Evolutionary conservation across 2,113 vertebrate genomes (phyloP).

Genomic region (Patagioenas fasciata): DNA sequence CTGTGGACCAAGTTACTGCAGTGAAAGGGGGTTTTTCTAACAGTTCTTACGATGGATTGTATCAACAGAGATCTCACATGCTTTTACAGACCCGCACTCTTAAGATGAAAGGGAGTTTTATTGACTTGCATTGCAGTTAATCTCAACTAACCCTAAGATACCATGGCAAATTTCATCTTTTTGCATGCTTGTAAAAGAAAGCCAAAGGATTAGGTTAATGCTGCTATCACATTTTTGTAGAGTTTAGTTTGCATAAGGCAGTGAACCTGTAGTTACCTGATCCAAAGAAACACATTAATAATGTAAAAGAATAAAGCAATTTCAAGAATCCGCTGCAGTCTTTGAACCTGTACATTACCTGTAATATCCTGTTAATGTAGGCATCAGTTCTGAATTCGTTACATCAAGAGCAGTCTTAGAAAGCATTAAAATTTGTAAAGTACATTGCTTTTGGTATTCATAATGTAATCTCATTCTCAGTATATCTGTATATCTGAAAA

Average conservation of each 20-base stretch:
- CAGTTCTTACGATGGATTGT: background rate
- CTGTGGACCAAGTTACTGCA: background rate
- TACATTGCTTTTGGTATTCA: background rate
- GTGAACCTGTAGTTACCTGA: conserved; percentile 5
- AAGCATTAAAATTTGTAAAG: background rate
- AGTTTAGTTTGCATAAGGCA: background rate
- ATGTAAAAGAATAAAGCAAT: conserved; percentile 13
- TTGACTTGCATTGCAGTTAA: background rate
- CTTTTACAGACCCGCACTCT: background rate
- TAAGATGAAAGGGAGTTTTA: background rate
- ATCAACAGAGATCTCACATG: background rate
- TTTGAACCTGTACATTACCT: conserved; percentile 7
- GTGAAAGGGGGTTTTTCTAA: background rate
- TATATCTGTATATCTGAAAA: background rate
- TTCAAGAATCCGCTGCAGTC: background rate
- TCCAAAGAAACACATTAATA: background rate
- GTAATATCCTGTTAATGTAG: background rate
- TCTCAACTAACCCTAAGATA: background rate
- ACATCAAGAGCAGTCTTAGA: conserved; percentile 3
- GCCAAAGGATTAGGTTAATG: background rate
- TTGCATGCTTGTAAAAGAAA: background rate
- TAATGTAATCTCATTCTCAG: background rate
- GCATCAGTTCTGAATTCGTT: background rate
- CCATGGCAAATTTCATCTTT: background rate
- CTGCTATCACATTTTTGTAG: background rate